phyloP scores from a whole-genome alignment of 2,797 vertebrate genomes.

The Labroides dimidiatus region DNA sequence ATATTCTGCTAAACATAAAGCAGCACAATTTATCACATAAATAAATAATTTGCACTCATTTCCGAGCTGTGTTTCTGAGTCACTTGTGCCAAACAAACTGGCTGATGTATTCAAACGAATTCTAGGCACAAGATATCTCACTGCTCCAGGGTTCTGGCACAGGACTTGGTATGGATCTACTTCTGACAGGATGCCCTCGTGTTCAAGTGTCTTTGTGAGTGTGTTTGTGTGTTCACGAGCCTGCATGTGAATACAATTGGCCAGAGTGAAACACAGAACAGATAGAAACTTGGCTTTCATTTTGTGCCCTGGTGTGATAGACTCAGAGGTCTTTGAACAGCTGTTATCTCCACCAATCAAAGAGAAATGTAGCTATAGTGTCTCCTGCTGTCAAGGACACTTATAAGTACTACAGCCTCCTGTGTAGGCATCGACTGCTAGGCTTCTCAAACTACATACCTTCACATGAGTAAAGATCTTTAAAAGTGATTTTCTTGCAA shows the following conservation, averaged over 20 bases:
- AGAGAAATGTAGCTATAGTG: constrained; percentile 11
- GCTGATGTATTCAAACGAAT: constrained; percentile 57
- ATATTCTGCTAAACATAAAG: constrained; percentile 21
- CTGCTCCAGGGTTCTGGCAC: constrained; percentile 66
- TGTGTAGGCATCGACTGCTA: constrained; percentile 12
- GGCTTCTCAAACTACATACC: not conserved
- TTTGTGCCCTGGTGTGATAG: constrained; percentile 36
- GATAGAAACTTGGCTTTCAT: constrained; percentile 57
- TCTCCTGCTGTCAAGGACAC: constrained; percentile 25
- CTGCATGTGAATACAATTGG: constrained; percentile 36
- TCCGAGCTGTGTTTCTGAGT: constrained; percentile 36
- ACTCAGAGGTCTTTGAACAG: constrained; percentile 43
- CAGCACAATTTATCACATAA: constrained; percentile 21
- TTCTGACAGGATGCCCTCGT: constrained; percentile 67
- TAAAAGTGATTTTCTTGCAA: not conserved
- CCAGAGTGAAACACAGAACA: constrained; percentile 37
- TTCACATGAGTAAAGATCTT: not conserved
- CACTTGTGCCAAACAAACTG: constrained; percentile 43
- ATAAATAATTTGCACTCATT: constrained; percentile 53
- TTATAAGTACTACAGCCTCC: constrained; percentile 16
- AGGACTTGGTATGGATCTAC: constrained; percentile 59
- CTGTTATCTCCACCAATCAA: constrained; percentile 48
- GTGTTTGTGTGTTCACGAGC: constrained; percentile 19
- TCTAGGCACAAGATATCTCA: constrained; percentile 47
- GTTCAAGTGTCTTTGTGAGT: constrained; percentile 30